Evolutionary conservation across 2,888 invertebrate species (phyloP), one percentile per base, ranked within the genome.

Genomic region (Penaeus monodon): DNA sequence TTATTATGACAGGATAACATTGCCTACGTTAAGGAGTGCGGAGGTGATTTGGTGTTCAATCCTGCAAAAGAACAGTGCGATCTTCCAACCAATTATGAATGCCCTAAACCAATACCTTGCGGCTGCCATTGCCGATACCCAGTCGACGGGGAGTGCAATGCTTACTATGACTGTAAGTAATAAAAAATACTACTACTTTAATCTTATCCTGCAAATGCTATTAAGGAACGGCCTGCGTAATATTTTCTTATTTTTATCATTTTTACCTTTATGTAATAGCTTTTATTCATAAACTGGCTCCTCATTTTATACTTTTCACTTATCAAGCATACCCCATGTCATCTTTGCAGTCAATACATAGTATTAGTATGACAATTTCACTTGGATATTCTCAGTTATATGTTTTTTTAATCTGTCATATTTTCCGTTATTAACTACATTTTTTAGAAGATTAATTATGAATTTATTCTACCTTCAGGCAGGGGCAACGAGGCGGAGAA

Each of bases 31-130:
- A 80, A 44, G 73, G 49, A 79, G 6, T 89, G 89, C 74, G 74
- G 84, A 24, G 70, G 49, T 10, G 89, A 87, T 7, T 81, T 89
- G 24, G 89, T 89, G 38, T 89, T 79, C 86, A 89, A 89, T 77
- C 89, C 89, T 44, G 64, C 70, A 27, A 77, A 76, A 27, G 81
- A 86, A 57, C 82, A 88, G 76, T 89, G 89, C 49, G 89, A 89
- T 65, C 65, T 81, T 68, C 63, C 84, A 20, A 76, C 65, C 74
- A 84, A 89, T 84, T 89, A 89, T 49, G 49, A 87, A 81, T 89
- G 89, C 77, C 83, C 81, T 24, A 78, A 78, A 49, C 73, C 33
- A 14, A 76, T 68, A 1, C 65, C 76, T 20, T 86, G 86, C 65
- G 49, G 64, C 63, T 86, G 86, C 81, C 68, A 86, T 22, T 86